Conservation (phyloP, 2,113 vertebrate species). For the Numenius arquata region DNA sequence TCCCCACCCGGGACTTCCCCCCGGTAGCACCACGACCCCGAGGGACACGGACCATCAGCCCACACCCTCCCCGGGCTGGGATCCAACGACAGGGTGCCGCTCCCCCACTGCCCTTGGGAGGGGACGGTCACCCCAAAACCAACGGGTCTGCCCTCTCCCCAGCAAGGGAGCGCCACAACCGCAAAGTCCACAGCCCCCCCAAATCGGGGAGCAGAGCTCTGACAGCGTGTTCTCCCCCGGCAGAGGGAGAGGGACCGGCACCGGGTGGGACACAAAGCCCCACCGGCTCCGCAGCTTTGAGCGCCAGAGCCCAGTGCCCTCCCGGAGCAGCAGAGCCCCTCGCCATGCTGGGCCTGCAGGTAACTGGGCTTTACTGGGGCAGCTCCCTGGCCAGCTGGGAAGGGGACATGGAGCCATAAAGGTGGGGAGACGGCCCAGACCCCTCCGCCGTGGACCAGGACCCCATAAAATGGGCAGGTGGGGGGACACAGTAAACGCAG, state of each 20-base stretch:
- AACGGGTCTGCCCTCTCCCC: accelerated
- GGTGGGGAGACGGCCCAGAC: not conserved
- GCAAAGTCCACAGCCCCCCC: no score
- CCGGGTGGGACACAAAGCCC: not conserved
- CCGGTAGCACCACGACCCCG: accelerated
- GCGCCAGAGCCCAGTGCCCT: not conserved
- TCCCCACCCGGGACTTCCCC: not conserved
- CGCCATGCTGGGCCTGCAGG: not conserved
- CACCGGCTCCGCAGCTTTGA: not conserved
- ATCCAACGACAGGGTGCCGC: not conserved
- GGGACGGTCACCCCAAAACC: not conserved
- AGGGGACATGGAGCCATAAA: not conserved
- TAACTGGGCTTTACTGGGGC: not conserved
- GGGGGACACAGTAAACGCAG: not conserved
- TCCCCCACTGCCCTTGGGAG: accelerated
- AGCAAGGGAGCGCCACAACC: not conserved
- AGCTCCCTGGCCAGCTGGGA: not conserved
- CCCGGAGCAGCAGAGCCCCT: not conserved
- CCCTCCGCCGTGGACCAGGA: not conserved
- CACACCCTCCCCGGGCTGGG: not conserved
- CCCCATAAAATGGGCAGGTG: accelerated
- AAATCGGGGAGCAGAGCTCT: not conserved
- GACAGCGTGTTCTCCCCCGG: accelerated
- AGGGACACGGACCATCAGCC: no score
- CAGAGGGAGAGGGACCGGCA: not conserved